Evolutionary conservation across 1,140 invertebrate species (phyloP).

Genomic region (Lithobius niger): DNA sequence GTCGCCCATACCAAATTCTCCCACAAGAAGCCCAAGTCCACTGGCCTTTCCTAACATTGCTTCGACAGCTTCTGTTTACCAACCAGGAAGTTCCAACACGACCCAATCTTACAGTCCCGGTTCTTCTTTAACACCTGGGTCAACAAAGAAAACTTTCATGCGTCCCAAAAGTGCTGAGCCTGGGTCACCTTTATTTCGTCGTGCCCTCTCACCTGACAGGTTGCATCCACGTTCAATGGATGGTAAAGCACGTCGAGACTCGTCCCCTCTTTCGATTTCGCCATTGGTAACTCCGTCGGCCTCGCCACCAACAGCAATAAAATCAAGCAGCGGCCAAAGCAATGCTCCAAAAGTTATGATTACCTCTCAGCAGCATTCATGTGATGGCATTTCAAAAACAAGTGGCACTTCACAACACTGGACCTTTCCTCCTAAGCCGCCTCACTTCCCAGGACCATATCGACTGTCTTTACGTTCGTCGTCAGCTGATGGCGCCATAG

Average conservation of each 20-base stretch:
- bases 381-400: constrained; percentile 17
- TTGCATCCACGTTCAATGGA: constrained; percentile 40
- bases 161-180: constrained; percentile 68
- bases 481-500: neutral
- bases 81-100: constrained; percentile 58
- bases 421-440: neutral
- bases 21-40: constrained; percentile 67
- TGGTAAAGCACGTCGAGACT: constrained; percentile 30
- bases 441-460: constrained; percentile 1
- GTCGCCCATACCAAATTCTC: constrained; percentile 69
- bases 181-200: constrained; percentile 69
- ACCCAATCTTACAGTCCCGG: constrained; percentile 63
- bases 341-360: constrained; percentile 29
- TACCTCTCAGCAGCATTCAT: constrained; percentile 32
- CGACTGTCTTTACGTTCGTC: neutral
- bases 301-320: constrained; percentile 7
- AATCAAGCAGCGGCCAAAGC: constrained; percentile 20
- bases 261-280: constrained; percentile 36
- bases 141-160: constrained; percentile 51
- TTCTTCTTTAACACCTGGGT: constrained; percentile 34
- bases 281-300: constrained; percentile 34
- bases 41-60: constrained; percentile 49
- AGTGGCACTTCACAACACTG: neutral
- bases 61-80: constrained; percentile 36
- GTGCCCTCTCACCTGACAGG: constrained; percentile 77